These are phyloP conservation scores for Azemiops feae DNA, from an alignment of 2,113 vertebrate genomes.

Conservation along the genomic window DNA sequence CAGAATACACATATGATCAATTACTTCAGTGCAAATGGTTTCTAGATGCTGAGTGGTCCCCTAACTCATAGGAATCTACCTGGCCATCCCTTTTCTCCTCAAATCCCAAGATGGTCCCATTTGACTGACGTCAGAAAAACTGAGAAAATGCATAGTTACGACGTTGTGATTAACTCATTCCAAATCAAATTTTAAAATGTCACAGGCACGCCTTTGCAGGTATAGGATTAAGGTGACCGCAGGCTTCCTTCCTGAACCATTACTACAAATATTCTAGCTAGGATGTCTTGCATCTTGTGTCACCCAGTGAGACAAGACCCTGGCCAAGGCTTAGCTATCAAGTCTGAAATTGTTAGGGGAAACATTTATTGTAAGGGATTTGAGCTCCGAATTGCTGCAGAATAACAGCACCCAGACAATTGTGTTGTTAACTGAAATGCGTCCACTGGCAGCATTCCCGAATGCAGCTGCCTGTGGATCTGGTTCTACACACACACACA, in stretches of 20 bases:
- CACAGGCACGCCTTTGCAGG: not conserved
- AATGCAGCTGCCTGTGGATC: not conserved
- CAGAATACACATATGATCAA: not conserved
- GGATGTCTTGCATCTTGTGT: not conserved
- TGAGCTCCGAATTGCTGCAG: not conserved
- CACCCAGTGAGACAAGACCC: not conserved
- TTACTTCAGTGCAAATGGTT: conserved; percentile 16
- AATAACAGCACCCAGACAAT: not conserved
- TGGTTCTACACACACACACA: no score
- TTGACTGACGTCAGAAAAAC: not conserved
- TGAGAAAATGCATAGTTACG: not conserved
- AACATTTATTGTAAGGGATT: not conserved
- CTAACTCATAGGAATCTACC: not conserved
- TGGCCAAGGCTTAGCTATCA: not conserved
- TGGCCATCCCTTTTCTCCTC: not conserved
- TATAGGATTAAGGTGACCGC: not conserved
- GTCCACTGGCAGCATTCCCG: not conserved
- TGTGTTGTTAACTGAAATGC: not conserved
- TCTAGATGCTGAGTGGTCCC: not conserved
- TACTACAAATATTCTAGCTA: not conserved
- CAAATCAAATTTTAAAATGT: not conserved
- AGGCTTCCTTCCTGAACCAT: not conserved
- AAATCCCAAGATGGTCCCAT: not conserved
- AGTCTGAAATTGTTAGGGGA: not conserved
- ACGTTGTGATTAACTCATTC: not conserved